Evolutionary conservation across 2,797 vertebrate genomes (phyloP), one percentile per base, ranked within the genome.

Genomic region (Esox lucius): DNA sequence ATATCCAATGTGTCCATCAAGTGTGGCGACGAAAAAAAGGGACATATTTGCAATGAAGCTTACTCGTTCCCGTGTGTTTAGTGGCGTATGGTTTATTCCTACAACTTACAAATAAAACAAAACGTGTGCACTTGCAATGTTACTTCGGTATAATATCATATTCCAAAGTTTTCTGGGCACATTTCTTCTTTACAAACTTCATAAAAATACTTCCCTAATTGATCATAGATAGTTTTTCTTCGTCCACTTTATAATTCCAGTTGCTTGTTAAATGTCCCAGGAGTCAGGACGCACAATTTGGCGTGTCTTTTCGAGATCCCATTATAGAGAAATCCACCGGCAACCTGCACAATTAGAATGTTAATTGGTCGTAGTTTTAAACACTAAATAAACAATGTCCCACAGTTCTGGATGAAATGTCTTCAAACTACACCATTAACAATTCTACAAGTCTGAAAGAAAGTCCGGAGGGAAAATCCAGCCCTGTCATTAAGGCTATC

Each of bases 191-290:
- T 51, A 75, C 66, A 73, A 85, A 86, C 83, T 84, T 83, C 75
- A 72, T 78, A 84, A 77, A 83, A 51, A 24, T 19, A 24, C 80
- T 86, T 81, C 72, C 79, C 77, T 76, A 51, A 73, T 70, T 74
- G 67, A 65, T 76, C 78, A 77, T 28, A 81, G 76, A 76, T 72
- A 76, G 61, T 39, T 81, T 85, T 80, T 66, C 76, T 26, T 75
- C 81, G 35, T 62, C 42, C 82, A 83, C 71, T 85, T 84, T 71
- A 83, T 88, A 81, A 90, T 89, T 92, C 88, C 89, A 91, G 79
- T 84, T 84, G 80, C 64, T 78, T 82, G 86, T 89, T 77, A 93
- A 91, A 89, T 86, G 87, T 91, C 87, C 90, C 78, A 68, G 53
- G 31, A 82, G 42, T 46, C 42, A 46, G 35, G 35, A 39, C 78